Conservation (phyloP, 2,113 vertebrate genomes). For the Bombycilla garrulus region DNA sequence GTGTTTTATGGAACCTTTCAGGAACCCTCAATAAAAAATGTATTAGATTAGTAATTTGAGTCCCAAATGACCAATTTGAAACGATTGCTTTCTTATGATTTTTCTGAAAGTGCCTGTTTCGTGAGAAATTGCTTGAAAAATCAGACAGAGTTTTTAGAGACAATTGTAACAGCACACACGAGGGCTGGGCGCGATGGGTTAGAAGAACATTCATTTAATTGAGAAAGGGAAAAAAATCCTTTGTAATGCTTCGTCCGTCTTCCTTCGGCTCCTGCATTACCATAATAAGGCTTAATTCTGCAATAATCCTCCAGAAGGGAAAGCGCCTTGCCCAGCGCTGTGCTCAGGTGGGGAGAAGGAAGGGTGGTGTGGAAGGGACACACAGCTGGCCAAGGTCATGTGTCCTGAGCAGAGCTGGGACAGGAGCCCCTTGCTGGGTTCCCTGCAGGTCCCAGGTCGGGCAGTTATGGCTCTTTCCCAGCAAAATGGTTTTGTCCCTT, state of each 20-base stretch:
- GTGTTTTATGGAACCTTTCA: conserved; percentile 75
- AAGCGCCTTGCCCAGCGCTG: background rate
- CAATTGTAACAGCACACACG: conserved; percentile 41
- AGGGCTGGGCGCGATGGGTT: background rate
- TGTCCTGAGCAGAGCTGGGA: background rate
- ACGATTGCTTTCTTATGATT: conserved; percentile 75
- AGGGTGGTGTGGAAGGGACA: background rate
- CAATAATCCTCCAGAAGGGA: background rate
- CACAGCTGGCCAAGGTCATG: fast-evolving
- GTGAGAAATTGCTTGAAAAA: conserved; percentile 71
- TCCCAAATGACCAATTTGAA: conserved; percentile 76
- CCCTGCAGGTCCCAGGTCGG: background rate
- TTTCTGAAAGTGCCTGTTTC: conserved; percentile 74
- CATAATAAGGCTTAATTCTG: background rate
- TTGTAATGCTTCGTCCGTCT: background rate
- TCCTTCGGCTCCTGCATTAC: background rate
- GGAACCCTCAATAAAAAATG: conserved; percentile 74
- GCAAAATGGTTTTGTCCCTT: background rate
- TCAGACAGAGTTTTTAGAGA: conserved; percentile 60
- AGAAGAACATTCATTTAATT: conserved; percentile 42
- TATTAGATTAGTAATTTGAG: conserved; percentile 77
- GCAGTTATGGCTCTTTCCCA: background rate
- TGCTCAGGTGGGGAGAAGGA: background rate
- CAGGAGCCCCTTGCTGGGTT: background rate
- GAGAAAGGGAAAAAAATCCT: conserved; percentile 8